Conservation (phyloP, 2,888 invertebrate genomes). For the Ditylenchus weischeri region DNA sequence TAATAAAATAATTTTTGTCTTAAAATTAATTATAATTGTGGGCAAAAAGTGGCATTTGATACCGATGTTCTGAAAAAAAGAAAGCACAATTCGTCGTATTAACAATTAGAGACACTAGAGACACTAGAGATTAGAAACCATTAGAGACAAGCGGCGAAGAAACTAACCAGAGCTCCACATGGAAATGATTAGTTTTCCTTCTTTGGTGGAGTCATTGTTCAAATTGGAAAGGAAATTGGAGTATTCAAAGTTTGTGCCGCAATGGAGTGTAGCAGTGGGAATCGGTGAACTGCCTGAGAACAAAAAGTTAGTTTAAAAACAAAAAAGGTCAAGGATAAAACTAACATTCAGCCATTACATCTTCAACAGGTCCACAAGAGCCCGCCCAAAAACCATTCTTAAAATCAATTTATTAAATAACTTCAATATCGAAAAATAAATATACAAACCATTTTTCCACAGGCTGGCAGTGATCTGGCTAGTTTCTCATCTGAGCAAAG, state of each 20-base stretch:
- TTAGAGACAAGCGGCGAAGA: too few species aligned
- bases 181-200: conserved; percentile 13
- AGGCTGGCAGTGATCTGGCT: conserved; percentile 40
- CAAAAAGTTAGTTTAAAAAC: neutral
- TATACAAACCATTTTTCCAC: conserved; percentile 36
- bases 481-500: conserved; percentile 40
- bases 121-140: too few species aligned
- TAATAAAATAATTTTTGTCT: too few species aligned
- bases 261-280: neutral
- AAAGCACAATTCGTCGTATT: too few species aligned
- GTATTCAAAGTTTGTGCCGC: conserved; percentile 5
- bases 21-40: too few species aligned
- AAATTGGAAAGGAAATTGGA: conserved; percentile 10
- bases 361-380: conserved; percentile 18
- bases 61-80: too few species aligned
- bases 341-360: conserved; percentile 30
- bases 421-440: neutral
- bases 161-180: conserved; percentile 24
- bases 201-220: conserved; percentile 17
- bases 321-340: too few species aligned
- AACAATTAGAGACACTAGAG: too few species aligned
- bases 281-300: neutral
- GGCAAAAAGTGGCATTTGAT: too few species aligned
- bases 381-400: conserved; percentile 46
- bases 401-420: neutral